Evolutionary conservation across 1,140 invertebrate genomes (phyloP), one percentile per base, ranked within the genome.

Genomic region (Chrysomallon squamiferum): DNA sequence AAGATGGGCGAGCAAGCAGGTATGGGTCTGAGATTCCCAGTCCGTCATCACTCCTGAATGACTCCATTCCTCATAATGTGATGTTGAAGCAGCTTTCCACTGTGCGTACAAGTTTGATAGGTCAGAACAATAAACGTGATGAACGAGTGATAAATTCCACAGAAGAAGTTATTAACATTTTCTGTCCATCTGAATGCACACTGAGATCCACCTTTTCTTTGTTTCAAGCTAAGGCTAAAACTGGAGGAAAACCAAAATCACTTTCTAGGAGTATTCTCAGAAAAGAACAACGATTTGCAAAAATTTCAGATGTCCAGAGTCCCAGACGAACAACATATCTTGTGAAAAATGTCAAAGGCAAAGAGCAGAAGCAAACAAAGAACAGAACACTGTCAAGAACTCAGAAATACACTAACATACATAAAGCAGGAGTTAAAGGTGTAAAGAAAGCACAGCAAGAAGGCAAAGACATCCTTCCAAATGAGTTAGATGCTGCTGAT

Each of bases 61-160:
- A 68, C 35, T 76, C 75, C 7, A 73, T 76, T 35, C 73, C 75
- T 32, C 76, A 80, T 60, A 60, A 69, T 20, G 52, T 76, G 18
- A 68, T 78, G 59, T 56, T 78, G 15, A 59, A 62, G 32, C 75
- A 77, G 35, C 61, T 78, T 6, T 49, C 72, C 22, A 65, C 47
- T 43, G 71, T 80, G 0, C 65, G 68, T 13, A 62, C 52, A 43
- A 69, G 66, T 27, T 59, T 78, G 9, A 65, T 67, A 58, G 66
- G 35, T 7, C 35, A 15, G 15, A 38, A 38, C 35, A 38, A 38
- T 7, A 38, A 15, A 7, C 15, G 15, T 15, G 35, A 38, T 15
- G 35, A 38, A 38, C 15, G 5, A 15, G 15, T 15, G 15, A 7
- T 38, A 38, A 38, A 15, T 38, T 15, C 35, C 15, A 38, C 5